Evolutionary conservation across 2,888 invertebrate genomes (phyloP), one percentile per base, ranked within the genome.

Genomic region (Spicauda simplicius): DNA sequence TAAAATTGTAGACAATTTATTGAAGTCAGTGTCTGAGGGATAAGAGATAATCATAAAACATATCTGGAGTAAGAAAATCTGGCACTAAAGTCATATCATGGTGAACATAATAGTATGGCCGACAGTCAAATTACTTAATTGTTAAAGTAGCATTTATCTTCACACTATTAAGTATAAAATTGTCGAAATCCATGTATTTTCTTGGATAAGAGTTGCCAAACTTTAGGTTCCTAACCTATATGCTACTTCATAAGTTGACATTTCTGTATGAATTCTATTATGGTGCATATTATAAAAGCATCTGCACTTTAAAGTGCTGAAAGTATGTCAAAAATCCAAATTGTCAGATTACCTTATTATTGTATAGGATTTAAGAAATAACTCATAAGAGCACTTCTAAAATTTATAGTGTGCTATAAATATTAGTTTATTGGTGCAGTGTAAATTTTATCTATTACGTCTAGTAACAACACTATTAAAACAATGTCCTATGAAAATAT

Each of bases 1-100:
- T 25, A 25, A 60, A 66, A 54, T 16, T 6, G 18, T 54, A 54
- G 37, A 52, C 37, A 50, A 57, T 62, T 45, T 56, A 37, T 62
- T 2, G 45, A 67, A 25, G 58, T 65, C 66, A 71, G 67, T 59
- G 41, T 70, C 54, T 76, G 33, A 10, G 33, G 8, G 33, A 76
- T 41, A 14, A 14, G 74, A 70, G 68, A 72, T 75, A 77, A 71
- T 70, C 69, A 71, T 72, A 69, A 69, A 73, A 77, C 77, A 77
- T 77, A 77, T 77, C 77, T 76, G 72, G 70, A 70, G 68, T 60
- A 65, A 45, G 65, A 71, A 66, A 69, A 68, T 57, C 65, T 60
- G 68, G 59, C 65, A 71, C 58, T 59, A 53, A 70, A 69, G 64
- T 66, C 72, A 72, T 72, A 72, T 72, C 70, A 61, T 67, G 48